phyloP scores from a whole-genome alignment of 2,797 vertebrate genomes.

The Eulemur albifrons region DNA sequence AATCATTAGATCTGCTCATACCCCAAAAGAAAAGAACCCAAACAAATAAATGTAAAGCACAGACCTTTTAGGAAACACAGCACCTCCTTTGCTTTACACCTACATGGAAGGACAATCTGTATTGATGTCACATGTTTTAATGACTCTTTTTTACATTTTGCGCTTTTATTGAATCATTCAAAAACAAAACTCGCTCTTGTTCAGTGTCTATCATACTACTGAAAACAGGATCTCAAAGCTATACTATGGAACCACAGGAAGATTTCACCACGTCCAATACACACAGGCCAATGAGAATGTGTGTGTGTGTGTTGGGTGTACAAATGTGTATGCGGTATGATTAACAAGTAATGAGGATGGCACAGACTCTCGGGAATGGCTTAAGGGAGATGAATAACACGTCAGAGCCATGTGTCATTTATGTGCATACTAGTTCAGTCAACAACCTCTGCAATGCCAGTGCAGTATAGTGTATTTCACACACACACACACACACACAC shows the following conservation, averaged over 20 bases:
- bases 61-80: neutral
- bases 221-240: neutral
- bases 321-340: fast-evolving
- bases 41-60: neutral
- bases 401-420: neutral
- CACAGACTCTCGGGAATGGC: neutral
- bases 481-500: neutral
- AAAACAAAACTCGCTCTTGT: neutral
- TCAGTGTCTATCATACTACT: neutral
- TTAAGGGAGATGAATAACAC: neutral
- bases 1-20: neutral
- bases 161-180: neutral
- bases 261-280: neutral
- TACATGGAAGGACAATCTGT: neutral
- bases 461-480: fast-evolving
- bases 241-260: neutral
- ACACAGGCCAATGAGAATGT: neutral
- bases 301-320: neutral
- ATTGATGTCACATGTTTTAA: neutral
- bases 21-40: neutral
- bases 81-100: neutral
- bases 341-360: neutral
- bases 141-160: neutral
- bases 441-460: neutral
- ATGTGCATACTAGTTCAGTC: neutral